Evolutionary conservation across 2,797 vertebrate species (phyloP), one percentile per base, ranked within the genome.

Genomic region (Tamandua tetradactyla): DNA sequence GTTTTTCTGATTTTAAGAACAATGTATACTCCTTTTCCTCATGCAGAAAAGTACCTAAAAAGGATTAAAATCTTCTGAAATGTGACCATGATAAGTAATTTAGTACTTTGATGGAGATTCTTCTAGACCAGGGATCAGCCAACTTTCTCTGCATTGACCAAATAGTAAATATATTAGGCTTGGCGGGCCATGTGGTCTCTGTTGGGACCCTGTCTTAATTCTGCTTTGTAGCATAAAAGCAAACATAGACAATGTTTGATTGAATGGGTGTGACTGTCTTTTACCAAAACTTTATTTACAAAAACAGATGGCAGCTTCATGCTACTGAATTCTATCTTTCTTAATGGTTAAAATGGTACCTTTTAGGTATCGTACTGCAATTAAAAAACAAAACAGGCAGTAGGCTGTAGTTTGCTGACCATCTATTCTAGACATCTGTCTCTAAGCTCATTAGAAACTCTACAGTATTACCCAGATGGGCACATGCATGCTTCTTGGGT

Each of bases 11-110:
- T 25, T 75, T 15, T 35, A 62, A 89, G 64, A 87, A 69, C 3
- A 27, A 14, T 40, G 42, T 86, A 49, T 27, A 47, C 14, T 61
- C 32, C 35, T 44, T 47, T 10, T n/a, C 23, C 42, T 7, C 18
- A 27, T 52, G 30, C 23, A 61, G 66, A 72, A 72, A 75, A 81
- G 55, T 35, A 83, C 40, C 40, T 83, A 92, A 30, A 89, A 68
- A 68, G 61, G 94, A 68, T 64, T 81, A 61, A 78, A 87, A 87
- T 71, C 37, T 25, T 84, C 37, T 81, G 27, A 91, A 86, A 80
- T 47, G 62, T 47, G 32, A 40, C 32, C 84, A 74, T 71, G 52
- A 90, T 81, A 83, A 87, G 32, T 80, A 30, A 37, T 42, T 55
- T 55, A 61, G 7, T n/a, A 27, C n/a, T 57, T 32, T n/a, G 32